These are phyloP conservation scores for Marronus borbonicus DNA, from an alignment of 2,888 invertebrate genomes.

Conservation along the genomic window DNA sequence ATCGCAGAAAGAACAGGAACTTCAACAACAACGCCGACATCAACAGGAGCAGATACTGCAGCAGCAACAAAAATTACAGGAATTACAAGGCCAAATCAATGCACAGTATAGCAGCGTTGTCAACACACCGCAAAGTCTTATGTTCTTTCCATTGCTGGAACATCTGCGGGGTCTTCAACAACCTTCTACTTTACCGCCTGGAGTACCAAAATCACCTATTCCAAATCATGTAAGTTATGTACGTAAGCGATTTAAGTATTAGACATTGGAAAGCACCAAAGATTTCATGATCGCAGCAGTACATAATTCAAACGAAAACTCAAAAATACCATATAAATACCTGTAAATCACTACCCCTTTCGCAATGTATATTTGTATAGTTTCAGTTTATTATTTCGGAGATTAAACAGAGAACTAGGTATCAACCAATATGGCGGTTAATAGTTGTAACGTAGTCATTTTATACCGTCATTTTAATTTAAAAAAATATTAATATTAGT, in stretches of 20 bases:
- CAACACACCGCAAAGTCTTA: slow-evolving; percentile 78
- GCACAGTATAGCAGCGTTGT: slow-evolving; percentile 69
- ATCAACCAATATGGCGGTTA: too few species aligned
- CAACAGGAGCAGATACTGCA: slow-evolving; percentile 77
- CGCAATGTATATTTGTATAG: too few species aligned
- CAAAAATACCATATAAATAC: too few species aligned
- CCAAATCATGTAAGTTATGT: slow-evolving; percentile 67
- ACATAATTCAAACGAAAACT: too few species aligned
- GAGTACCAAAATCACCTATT: slow-evolving; percentile 64
- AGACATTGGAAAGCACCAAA: not conserved
- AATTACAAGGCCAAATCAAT: slow-evolving; percentile 75
- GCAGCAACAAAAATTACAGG: slow-evolving; percentile 75
- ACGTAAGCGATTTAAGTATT: not conserved
- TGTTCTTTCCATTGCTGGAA: slow-evolving; percentile 82
- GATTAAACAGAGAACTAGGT: too few species aligned
- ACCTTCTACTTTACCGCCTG: slow-evolving; percentile 63
- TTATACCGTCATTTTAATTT: too few species aligned
- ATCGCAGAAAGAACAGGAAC: slow-evolving; percentile 50
- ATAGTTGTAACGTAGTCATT: too few species aligned
- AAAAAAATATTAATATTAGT: too few species aligned
- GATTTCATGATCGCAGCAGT: too few species aligned
- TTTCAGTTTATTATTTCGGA: too few species aligned
- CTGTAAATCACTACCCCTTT: too few species aligned
- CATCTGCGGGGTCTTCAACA: slow-evolving; percentile 72
- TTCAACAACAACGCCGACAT: slow-evolving; percentile 59